Percentiles rank a stretch among this genome's conserved stretches.
Conservation (phyloP, 2,888 invertebrate species). For the Eupithecia insigniata region DNA sequence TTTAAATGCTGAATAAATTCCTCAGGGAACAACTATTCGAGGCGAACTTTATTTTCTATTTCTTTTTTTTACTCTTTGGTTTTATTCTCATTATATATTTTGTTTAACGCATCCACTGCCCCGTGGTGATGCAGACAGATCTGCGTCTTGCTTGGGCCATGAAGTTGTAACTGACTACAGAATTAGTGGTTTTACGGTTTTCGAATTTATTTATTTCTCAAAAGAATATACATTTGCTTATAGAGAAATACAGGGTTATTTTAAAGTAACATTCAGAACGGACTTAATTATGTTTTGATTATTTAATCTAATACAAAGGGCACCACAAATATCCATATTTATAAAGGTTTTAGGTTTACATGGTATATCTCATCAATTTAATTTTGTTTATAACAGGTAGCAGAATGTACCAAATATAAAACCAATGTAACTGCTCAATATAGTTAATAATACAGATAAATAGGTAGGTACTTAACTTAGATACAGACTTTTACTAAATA, state of each 20-base stretch:
- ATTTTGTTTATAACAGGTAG: background rate
- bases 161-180: background rate
- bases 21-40: background rate
- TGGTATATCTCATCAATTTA: too few species aligned
- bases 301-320: too few species aligned
- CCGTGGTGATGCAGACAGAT: too few species aligned
- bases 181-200: background rate
- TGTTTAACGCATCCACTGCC: background rate
- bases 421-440: background rate
- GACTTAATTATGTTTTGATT: too few species aligned
- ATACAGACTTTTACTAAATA: constrained; percentile 1
- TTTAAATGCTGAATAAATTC: too few species aligned
- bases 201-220: too few species aligned
- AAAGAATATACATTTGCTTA: too few species aligned
- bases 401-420: background rate
- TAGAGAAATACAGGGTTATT: too few species aligned
- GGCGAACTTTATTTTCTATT: background rate
- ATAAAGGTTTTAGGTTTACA: too few species aligned
- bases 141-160: too few species aligned
- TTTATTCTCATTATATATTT: background rate
- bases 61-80: background rate
- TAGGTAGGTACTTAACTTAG: background rate
- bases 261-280: too few species aligned
- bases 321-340: too few species aligned
- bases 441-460: background rate